Evolutionary conservation across 2,797 vertebrate species (phyloP).

Genomic region (Chanos chanos): DNA sequence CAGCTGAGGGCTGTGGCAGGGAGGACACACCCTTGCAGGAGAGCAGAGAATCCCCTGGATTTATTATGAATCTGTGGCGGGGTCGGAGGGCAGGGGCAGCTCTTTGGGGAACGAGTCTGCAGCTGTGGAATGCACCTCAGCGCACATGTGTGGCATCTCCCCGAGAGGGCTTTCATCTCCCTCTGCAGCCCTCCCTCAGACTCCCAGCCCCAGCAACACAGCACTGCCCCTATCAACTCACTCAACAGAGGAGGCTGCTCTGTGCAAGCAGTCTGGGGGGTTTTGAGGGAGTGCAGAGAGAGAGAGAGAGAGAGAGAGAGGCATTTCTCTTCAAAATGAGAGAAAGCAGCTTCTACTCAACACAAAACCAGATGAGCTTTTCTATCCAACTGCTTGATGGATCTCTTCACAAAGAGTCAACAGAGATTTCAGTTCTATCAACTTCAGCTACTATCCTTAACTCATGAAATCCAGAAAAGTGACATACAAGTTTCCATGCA

Average conservation of each 20-base stretch:
- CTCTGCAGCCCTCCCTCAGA: constrained; percentile 34
- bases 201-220: constrained; percentile 16
- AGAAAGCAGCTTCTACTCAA: constrained; percentile 31
- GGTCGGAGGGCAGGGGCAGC: constrained; percentile 52
- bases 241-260: constrained; percentile 38
- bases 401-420: constrained; percentile 8
- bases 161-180: constrained; percentile 45
- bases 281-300: constrained; percentile 43
- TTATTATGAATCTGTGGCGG: constrained; percentile 50
- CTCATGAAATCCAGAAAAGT: too few relatives aligned
- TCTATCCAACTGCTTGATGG: constrained; percentile 37
- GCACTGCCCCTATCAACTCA: constrained; percentile 38
- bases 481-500: not conserved
- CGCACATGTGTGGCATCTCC: constrained; percentile 50
- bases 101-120: constrained; percentile 38
- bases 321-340: constrained; percentile 38
- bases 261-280: constrained; percentile 36
- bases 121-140: constrained; percentile 50
- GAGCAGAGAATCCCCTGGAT: constrained; percentile 45
- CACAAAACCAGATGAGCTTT: constrained; percentile 30
- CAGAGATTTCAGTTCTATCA: too few relatives aligned
- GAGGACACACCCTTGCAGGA: constrained; percentile 37
- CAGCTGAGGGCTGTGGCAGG: constrained; percentile 18
- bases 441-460: too few relatives aligned
- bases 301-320: too few relatives aligned